These are phyloP conservation scores for Neosilurus mollespiculum DNA, from an alignment of 2,797 vertebrate species.

Conservation along the genomic window DNA sequence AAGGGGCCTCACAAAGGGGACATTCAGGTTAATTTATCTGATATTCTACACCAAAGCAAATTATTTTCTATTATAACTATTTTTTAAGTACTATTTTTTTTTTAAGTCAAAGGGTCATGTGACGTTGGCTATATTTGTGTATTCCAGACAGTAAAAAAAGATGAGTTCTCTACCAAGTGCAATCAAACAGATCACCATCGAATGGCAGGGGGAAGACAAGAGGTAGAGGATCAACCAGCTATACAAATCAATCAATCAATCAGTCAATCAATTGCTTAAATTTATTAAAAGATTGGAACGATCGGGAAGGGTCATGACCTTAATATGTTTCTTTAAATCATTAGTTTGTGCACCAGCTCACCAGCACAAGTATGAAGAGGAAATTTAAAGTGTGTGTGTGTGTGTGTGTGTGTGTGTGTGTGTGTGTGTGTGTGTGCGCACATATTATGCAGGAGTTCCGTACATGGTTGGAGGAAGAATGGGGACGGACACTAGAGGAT, in stretches of 20 bases:
- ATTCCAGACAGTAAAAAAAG: conserved; percentile 88
- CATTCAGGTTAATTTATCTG: conserved; percentile 80
- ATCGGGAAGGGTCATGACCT: not conserved
- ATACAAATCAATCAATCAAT: not conserved
- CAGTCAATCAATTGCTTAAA: not conserved
- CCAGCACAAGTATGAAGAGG: not conserved
- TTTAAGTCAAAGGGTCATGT: not conserved
- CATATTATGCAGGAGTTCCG: conserved; percentile 85
- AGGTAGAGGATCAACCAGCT: conserved; percentile 73
- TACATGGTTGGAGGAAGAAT: conserved; percentile 96
- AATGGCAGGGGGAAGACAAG: conserved; percentile 91
- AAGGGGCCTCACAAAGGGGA: conserved; percentile 96
- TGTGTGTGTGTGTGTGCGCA: not conserved
- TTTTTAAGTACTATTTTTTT: not conserved
- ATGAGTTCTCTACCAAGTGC: conserved; percentile 98
- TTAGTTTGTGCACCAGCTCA: not conserved
- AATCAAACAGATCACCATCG: conserved; percentile 97
- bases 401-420: not conserved
- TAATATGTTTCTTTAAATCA: not conserved
- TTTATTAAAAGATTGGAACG: not conserved
- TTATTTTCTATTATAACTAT: not conserved
- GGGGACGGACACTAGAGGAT: conserved; percentile 95
- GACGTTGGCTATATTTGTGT: not conserved
- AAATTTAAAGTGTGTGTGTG: not conserved
- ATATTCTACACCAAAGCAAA: not conserved